Evolutionary conservation across 2,888 invertebrate genomes (phyloP).

Genomic region (Scaeva pyrastri): DNA sequence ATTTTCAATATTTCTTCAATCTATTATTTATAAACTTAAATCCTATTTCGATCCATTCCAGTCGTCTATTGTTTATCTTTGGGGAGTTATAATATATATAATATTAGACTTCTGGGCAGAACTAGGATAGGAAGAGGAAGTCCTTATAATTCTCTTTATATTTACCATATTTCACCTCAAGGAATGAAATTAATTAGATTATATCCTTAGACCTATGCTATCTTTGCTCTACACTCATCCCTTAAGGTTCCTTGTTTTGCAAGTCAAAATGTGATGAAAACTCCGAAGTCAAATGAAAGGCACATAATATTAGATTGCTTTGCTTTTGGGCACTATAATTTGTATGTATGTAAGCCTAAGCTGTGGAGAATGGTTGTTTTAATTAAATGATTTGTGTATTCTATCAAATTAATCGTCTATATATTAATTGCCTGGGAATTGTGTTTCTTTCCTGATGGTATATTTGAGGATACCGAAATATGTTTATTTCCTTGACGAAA

Average conservation of each 20-base stretch:
- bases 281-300: neutral
- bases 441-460: neutral
- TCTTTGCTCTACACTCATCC: neutral
- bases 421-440: neutral
- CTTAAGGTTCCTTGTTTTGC: neutral
- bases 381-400: conserved; percentile 17
- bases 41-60: too few relatives aligned
- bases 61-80: too few relatives aligned
- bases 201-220: conserved; percentile 9
- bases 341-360: neutral
- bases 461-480: neutral
- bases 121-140: too few relatives aligned
- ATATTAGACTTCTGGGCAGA: too few relatives aligned
- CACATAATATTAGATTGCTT: conserved; percentile 18
- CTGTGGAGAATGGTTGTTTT: neutral
- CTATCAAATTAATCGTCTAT: neutral
- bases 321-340: neutral
- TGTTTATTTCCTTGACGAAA: neutral
- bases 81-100: too few relatives aligned
- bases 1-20: too few relatives aligned
- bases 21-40: too few relatives aligned
- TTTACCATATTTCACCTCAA: conserved; percentile 20
- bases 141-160: neutral
- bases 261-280: conserved; percentile 24
- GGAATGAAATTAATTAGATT: conserved; percentile 27